These are phyloP conservation scores for Riptortus pedestris DNA, from an alignment of 1,140 invertebrate species.

Conservation along the genomic window DNA sequence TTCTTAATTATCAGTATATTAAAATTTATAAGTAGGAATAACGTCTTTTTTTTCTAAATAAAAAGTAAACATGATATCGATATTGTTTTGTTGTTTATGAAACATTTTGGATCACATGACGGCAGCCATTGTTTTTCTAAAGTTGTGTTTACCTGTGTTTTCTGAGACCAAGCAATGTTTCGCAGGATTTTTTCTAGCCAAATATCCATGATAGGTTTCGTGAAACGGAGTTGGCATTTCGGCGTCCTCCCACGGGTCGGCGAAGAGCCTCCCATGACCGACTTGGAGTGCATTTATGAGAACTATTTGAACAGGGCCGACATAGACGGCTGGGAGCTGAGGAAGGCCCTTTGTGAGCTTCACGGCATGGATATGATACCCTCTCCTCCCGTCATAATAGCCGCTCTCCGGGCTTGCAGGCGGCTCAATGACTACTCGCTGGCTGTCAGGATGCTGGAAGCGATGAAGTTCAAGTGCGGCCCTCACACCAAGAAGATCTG, in stretches of 20 bases:
- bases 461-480: slow-evolving; percentile 85
- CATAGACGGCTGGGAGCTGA: slow-evolving; percentile 92
- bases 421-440: slow-evolving; percentile 87
- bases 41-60: too few relatives aligned
- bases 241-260: neutral
- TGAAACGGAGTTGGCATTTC: too few relatives aligned
- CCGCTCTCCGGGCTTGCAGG: slow-evolving; percentile 85
- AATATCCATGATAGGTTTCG: too few relatives aligned
- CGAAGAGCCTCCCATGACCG: neutral
- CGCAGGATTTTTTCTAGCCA: too few relatives aligned
- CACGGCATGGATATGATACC: slow-evolving; percentile 77
- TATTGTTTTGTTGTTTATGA: too few relatives aligned
- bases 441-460: slow-evolving; percentile 72
- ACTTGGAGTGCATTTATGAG: slow-evolving; percentile 50
- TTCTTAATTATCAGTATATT: too few relatives aligned
- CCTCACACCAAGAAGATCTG: slow-evolving; percentile 64
- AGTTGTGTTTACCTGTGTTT: too few relatives aligned
- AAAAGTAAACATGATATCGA: too few relatives aligned
- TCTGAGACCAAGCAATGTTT: too few relatives aligned
- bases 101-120: too few relatives aligned
- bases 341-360: slow-evolving; percentile 72
- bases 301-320: slow-evolving; percentile 76
- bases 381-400: slow-evolving; percentile 78
- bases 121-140: too few relatives aligned
- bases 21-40: too few relatives aligned